A percentile compares a stretch with the other conserved stretches of the same genome.
phyloP scores from a whole-genome alignment of 2,888 invertebrate species.

The Athalia cordata region DNA sequence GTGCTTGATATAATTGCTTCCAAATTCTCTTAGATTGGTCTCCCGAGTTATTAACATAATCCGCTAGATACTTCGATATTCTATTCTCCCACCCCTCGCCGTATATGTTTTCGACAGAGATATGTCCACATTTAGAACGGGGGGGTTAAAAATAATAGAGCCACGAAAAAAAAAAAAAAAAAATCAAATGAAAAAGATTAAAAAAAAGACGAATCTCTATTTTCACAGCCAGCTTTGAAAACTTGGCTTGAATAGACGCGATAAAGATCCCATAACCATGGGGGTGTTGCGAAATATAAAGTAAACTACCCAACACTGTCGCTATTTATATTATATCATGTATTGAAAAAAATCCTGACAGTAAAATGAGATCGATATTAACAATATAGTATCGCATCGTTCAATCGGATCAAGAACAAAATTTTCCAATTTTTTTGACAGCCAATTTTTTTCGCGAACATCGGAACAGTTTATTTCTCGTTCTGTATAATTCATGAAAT shows the following conservation, averaged over 20 bases:
- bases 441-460: no score
- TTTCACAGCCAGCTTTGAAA: constrained; percentile 58
- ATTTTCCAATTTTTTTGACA: no score
- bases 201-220: constrained; percentile 58
- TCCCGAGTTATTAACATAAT: no score
- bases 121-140: neutral
- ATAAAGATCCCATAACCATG: constrained; percentile 63
- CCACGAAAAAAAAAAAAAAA: constrained; percentile 36
- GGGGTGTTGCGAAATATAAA: constrained; percentile 64
- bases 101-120: no score
- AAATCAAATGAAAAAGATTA: constrained; percentile 45
- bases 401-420: no score
- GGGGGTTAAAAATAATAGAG: neutral
- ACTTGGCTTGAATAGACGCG: constrained; percentile 59
- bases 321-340: constrained; percentile 54
- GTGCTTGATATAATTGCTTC: no score
- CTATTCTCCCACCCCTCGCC: no score
- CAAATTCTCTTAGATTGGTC: no score
- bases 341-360: constrained; percentile 61
- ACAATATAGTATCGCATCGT: constrained; percentile 31
- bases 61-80: no score
- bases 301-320: constrained; percentile 62
- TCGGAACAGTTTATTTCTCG: no score
- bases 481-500: neutral
- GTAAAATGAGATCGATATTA: constrained; percentile 43